phyloP scores from a whole-genome alignment of 2,888 invertebrate genomes.

The Fabriciana adippe region DNA sequence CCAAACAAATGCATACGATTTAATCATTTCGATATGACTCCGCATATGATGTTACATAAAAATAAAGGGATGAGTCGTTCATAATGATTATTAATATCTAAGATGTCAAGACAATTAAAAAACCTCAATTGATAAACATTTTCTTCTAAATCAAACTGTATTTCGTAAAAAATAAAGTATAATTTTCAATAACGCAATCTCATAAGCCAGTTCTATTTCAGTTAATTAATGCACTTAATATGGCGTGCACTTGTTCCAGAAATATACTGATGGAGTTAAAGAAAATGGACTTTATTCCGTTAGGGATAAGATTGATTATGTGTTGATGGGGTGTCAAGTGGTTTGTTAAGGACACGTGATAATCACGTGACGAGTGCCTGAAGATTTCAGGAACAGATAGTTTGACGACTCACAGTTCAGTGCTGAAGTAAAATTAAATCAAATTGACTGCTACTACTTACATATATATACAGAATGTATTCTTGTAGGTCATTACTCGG shows the following conservation, averaged over 20 bases:
- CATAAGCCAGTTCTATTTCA: constrained; percentile 43
- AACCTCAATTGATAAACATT: constrained; percentile 10
- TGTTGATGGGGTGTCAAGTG: constrained; percentile 36
- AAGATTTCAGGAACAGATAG: constrained; percentile 19
- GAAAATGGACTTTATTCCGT: constrained; percentile 13
- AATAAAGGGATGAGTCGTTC: constrained; percentile 11
- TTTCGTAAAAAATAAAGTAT: background rate
- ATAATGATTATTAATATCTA: constrained; percentile 18
- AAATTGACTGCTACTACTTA: no score
- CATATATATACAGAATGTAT: no score
- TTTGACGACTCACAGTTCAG: background rate
- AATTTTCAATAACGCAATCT: constrained; percentile 24
- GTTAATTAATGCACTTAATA: constrained; percentile 49
- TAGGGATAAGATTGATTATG: constrained; percentile 4
- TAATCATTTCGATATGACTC: no score
- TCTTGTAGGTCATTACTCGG: no score
- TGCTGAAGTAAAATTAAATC: background rate
- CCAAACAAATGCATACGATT: background rate
- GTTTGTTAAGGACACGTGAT: constrained; percentile 40
- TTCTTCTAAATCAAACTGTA: constrained; percentile 26
- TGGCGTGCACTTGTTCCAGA: constrained; percentile 46
- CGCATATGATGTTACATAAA: background rate
- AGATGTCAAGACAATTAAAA: constrained; percentile 31
- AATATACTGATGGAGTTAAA: constrained; percentile 30
- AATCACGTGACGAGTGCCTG: constrained; percentile 36